Conservation (phyloP, 2,113 vertebrate genomes). For the Spea multiplicata region DNA sequence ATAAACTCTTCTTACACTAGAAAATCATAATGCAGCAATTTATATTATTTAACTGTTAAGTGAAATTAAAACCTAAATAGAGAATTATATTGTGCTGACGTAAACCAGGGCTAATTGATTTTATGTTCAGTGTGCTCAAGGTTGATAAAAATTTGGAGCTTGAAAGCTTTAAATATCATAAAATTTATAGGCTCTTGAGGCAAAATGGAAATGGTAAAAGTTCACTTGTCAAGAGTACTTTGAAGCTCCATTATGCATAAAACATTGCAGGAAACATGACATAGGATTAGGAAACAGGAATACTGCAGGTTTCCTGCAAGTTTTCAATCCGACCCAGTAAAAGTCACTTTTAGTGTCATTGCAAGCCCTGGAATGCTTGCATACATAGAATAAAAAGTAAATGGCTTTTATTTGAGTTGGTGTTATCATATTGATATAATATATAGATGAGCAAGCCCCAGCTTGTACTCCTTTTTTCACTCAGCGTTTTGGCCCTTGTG, state of each 20-base stretch:
- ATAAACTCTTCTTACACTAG: constrained; percentile 6
- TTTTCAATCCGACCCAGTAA: background rate
- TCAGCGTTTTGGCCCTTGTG: too few relatives aligned
- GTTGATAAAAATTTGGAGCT: constrained; percentile 44
- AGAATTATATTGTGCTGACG: constrained; percentile 32
- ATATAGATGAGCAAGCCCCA: too few relatives aligned
- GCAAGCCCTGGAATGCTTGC: background rate
- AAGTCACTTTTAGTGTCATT: background rate
- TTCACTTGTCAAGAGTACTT: constrained; percentile 31
- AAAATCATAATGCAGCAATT: constrained; percentile 13
- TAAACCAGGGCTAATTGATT: constrained; percentile 41
- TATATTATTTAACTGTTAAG: constrained; percentile 34
- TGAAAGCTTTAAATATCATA: constrained; percentile 44
- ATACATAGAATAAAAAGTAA: too few relatives aligned
- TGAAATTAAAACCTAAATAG: constrained; percentile 32
- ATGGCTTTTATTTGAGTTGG: too few relatives aligned
- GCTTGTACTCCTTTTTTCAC: too few relatives aligned
- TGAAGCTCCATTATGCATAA: constrained; percentile 43
- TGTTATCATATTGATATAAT: too few relatives aligned
- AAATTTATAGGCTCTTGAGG: constrained; percentile 43
- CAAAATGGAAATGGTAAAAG: constrained; percentile 44
- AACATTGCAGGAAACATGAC: constrained; percentile 30
- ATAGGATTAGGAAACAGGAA: constrained; percentile 28
- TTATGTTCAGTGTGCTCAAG: constrained; percentile 27
- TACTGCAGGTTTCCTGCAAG: background rate